Evolutionary conservation across 2,888 invertebrate species (phyloP).

Genomic region (Netelia fuscicornis): DNA sequence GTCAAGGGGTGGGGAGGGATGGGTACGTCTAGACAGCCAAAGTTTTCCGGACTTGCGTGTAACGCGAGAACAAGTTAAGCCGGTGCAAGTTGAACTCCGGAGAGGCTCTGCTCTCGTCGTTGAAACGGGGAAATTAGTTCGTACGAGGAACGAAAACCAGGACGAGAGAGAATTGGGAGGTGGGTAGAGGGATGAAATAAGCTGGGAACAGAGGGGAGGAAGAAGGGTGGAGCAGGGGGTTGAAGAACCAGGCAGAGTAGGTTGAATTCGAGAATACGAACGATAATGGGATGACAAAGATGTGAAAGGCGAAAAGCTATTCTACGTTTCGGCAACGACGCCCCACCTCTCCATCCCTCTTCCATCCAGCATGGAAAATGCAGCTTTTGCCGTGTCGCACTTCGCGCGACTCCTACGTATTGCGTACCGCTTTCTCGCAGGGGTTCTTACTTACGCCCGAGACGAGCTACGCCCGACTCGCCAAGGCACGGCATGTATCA

Average conservation of each 20-base stretch:
- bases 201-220: background rate
- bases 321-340: conserved; percentile 37
- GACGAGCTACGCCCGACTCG: too few species aligned
- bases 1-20: background rate
- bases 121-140: conserved; percentile 39
- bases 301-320: conserved; percentile 28
- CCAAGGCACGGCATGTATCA: conserved; percentile 78
- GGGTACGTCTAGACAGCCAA: conserved; percentile 48
- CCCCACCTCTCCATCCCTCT: too few species aligned
- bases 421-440: too few species aligned
- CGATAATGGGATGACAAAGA: conserved; percentile 77
- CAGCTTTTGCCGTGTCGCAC: conserved; percentile 12
- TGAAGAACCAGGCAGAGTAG: conserved; percentile 7
- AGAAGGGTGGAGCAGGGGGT: background rate
- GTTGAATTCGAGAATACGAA: conserved; percentile 64
- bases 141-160: conserved; percentile 5
- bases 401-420: background rate
- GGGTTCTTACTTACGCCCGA: too few species aligned
- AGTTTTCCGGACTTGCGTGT: conserved; percentile 44
- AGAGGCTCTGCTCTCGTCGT: conserved; percentile 39
- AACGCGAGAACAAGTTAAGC: conserved; percentile 50
- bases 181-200: background rate
- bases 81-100: conserved; percentile 20
- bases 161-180: background rate
- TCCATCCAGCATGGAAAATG: conserved; percentile 24